A percentile compares a stretch with the other conserved stretches of the same genome.
phyloP scores from a whole-genome alignment of 1,140 invertebrate genomes.

The Atopsyche davidsoni region DNA sequence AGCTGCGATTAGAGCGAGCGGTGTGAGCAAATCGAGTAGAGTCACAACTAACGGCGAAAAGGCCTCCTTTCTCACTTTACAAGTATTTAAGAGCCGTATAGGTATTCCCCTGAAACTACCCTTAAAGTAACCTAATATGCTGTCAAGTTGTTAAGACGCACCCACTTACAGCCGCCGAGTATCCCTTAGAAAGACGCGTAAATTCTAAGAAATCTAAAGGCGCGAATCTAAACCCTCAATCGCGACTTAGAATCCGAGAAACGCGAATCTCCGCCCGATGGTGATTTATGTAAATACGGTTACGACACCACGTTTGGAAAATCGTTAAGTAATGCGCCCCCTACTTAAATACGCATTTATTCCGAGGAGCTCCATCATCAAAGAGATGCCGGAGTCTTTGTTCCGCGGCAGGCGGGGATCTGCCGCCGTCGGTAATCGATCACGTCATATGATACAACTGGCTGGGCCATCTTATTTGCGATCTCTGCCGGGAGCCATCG shows the following conservation, averaged over 20 bases:
- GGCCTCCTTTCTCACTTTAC: too few relatives aligned
- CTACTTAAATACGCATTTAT: not conserved
- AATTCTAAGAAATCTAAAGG: not conserved
- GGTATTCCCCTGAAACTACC: too few relatives aligned
- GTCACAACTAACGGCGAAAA: too few relatives aligned
- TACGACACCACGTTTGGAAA: constrained; percentile 6
- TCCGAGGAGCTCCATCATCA: constrained; percentile 1
- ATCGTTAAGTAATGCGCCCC: not conserved
- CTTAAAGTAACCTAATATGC: too few relatives aligned
- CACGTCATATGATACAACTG: not conserved
- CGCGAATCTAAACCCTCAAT: constrained; percentile 8
- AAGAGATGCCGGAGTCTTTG: not conserved
- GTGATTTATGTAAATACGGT: constrained; percentile 18
- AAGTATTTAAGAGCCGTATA: too few relatives aligned
- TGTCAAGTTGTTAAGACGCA: too few relatives aligned
- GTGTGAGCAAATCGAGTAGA: too few relatives aligned
- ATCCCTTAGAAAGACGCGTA: too few relatives aligned
- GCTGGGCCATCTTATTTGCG: too few relatives aligned
- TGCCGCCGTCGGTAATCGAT: constrained; percentile 1
- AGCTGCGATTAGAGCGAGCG: too few relatives aligned
- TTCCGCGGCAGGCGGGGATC: not conserved
- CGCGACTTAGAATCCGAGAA: constrained; percentile 4
- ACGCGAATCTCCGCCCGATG: constrained; percentile 5
- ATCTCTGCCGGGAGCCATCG: not conserved
- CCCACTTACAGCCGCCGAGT: too few relatives aligned